Base-by-base conservation (phyloP, 2,888 invertebrate genomes). In the Epiblema foenella region DNA sequence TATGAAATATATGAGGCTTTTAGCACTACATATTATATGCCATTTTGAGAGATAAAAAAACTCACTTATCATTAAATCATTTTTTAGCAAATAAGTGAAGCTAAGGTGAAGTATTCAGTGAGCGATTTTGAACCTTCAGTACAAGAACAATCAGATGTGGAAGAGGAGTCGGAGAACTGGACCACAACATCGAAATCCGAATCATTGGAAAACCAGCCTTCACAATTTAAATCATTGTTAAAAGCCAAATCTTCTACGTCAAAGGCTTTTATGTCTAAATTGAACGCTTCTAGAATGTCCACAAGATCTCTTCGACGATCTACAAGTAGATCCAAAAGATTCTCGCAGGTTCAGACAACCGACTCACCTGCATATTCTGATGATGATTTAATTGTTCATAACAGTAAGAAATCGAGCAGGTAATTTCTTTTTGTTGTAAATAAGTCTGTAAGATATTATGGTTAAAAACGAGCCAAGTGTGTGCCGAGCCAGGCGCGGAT, bases 321-420 rank as follows among this genome's bases (percentile, higher is more conserved):
- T 60, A 69, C 76, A 7, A 73, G 67, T 59, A 59, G 49, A 51
- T 81, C 83, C 4, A 88, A 80, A 74, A 77, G 80, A 4, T 52
- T 82, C 49, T 76, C 83, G 69, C 69, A 9, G 18, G 62, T 29
- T 73, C 74, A 0, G 42, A 60, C 12, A 78, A 76, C 0, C 76
- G 79, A 56, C 69, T 64, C 64, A 5, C 64, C 76, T 7, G 78
- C 84, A 2, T 62, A 72, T 42, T 77, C 83, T 5, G 29, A 69
- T 1, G 92, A 92, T 74, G 92, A 92, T 72, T 57, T 92, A 56
- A 74, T 78, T 64, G 91, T 92, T 1, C 83, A 83, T 59, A 67
- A 75, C 8, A 77, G 80, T 57, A 68, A 51, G 1, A 68, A 42
- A 64, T 72, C 65, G 64, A 75, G 76, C 73, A 77, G 66, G 75